phyloP scores from a whole-genome alignment of 2,797 vertebrate species.

The Cuculus canorus region DNA sequence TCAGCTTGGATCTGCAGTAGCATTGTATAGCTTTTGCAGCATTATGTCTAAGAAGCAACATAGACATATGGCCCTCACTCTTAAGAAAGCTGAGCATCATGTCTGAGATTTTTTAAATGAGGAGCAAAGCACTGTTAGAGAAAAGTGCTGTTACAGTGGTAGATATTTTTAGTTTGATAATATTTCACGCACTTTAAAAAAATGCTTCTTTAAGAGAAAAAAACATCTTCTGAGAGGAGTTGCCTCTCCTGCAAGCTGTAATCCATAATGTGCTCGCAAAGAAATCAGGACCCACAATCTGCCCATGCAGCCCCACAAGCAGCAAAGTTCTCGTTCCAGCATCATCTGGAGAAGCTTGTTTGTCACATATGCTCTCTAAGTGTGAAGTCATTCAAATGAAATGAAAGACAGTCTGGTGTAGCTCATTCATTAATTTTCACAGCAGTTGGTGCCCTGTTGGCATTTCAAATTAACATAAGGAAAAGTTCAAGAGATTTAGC shows the following conservation, averaged over 20 bases:
- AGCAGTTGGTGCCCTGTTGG: constrained; percentile 78
- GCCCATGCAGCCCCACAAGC: background rate
- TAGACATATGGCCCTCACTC: background rate
- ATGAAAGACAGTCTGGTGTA: constrained; percentile 70
- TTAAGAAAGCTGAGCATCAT: background rate
- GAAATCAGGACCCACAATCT: background rate
- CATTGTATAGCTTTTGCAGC: background rate
- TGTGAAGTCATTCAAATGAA: constrained; percentile 65
- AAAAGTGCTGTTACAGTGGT: accelerated
- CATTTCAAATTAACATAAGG: constrained; percentile 76
- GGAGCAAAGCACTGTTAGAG: background rate
- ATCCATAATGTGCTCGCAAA: background rate
- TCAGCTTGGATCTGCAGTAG: background rate
- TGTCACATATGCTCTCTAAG: constrained; percentile 63
- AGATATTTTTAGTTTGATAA: background rate
- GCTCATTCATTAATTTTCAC: constrained; percentile 81
- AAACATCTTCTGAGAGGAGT: background rate
- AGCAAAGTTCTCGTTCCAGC: constrained; percentile 2
- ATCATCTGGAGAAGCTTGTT: constrained; percentile 44
- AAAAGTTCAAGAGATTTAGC: constrained; percentile 74
- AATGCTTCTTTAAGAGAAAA: background rate
- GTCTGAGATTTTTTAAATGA: background rate
- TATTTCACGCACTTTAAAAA: background rate
- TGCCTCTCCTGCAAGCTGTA: background rate
- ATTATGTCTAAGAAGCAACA: background rate